Conservation (phyloP, 2,797 vertebrate genomes). For the Onychomys leucogaster region DNA sequence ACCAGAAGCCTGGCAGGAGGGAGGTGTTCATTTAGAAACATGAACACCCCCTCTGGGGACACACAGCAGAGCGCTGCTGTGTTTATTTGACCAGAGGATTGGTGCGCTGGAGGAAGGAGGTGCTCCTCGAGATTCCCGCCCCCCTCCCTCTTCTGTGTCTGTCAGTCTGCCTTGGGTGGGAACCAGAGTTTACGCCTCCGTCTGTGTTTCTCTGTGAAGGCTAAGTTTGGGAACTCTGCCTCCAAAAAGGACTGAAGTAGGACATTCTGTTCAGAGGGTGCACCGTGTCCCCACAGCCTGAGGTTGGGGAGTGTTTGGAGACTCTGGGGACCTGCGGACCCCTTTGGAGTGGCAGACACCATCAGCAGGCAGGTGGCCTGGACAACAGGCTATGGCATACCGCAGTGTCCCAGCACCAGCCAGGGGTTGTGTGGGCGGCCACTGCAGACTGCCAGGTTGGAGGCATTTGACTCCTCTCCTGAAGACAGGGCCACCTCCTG, state of each 20-base stretch:
- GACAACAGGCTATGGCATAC: too few species aligned
- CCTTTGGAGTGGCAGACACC: neutral
- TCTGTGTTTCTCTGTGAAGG: neutral
- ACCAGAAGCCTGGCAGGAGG: neutral
- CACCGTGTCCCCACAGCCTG: accelerated
- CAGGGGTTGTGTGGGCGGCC: too few species aligned
- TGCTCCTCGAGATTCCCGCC: neutral
- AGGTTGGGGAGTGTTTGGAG: neutral
- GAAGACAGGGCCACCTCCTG: neutral
- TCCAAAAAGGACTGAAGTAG: neutral
- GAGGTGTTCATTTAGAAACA: neutral
- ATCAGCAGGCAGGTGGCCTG: accelerated
- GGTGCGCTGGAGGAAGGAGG: neutral
- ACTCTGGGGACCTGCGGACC: neutral
- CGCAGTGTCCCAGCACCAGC: accelerated
- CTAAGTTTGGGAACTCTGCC: neutral
- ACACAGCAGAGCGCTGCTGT: neutral
- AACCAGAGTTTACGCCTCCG: neutral
- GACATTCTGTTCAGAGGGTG: neutral
- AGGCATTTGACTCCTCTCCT: too few species aligned
- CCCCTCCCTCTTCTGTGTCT: neutral
- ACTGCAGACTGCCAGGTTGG: neutral
- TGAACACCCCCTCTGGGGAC: neutral
- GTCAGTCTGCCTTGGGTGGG: neutral
- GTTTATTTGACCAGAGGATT: neutral